phyloP scores from a whole-genome alignment of 2,113 vertebrate genomes.

The Neofelis nebulosa region DNA sequence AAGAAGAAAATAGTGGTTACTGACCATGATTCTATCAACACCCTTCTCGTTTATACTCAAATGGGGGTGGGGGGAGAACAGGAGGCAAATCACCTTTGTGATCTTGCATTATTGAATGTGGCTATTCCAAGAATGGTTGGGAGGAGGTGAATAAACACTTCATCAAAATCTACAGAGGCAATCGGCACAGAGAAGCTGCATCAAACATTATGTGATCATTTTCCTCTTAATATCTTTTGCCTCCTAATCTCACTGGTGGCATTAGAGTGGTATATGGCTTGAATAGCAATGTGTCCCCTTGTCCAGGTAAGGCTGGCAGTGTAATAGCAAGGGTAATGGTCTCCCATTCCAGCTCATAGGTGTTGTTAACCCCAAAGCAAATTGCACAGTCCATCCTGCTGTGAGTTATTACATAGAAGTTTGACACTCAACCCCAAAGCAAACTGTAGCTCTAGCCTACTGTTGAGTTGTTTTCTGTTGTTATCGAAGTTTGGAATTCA shows the following conservation, averaged over 20 bases:
- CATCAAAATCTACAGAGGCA: background rate
- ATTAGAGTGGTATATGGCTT: background rate
- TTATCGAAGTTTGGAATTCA: background rate
- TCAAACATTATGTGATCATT: background rate
- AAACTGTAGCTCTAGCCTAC: background rate
- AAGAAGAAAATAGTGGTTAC: background rate
- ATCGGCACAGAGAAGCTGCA: background rate
- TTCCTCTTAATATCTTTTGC: background rate
- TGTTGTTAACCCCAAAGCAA: background rate
- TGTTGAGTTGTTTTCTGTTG: background rate
- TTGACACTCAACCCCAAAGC: background rate
- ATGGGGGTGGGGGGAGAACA: background rate
- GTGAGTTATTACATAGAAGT: background rate
- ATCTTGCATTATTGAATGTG: slow-evolving; percentile 26
- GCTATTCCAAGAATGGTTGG: background rate
- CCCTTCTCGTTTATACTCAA: background rate
- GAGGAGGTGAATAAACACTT: background rate
- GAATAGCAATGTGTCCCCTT: slow-evolving; percentile 7
- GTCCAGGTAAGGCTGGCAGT: background rate
- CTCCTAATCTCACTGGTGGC: background rate
- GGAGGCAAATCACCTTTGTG: background rate
- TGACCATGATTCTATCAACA: background rate
- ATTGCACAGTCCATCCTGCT: background rate
- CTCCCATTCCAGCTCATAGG: slow-evolving; percentile 18
- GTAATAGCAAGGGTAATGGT: background rate